Conservation (phyloP, 2,888 invertebrate species). For the Phengaris alcon region DNA sequence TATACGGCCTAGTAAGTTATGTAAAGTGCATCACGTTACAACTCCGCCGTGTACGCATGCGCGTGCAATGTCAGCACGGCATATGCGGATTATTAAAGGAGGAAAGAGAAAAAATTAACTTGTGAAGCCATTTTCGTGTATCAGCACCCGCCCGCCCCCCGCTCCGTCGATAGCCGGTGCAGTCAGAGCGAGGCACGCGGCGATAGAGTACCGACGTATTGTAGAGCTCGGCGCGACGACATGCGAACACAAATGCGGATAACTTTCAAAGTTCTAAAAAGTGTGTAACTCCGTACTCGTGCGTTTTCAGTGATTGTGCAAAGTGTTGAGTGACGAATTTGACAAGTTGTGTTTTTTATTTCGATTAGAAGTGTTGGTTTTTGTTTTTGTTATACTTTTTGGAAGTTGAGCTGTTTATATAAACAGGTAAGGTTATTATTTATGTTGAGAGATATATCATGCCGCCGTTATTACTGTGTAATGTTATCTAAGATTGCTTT, state of each 20-base stretch:
- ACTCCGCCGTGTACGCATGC: slow-evolving; percentile 75
- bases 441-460: neutral
- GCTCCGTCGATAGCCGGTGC: slow-evolving; percentile 53
- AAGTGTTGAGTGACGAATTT: slow-evolving; percentile 25
- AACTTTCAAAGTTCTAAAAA: slow-evolving; percentile 47
- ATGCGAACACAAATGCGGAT: slow-evolving; percentile 59
- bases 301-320: slow-evolving; percentile 28
- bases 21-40: slow-evolving; percentile 78
- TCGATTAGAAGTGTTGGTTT: slow-evolving; percentile 16
- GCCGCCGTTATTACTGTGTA: slow-evolving; percentile 16
- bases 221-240: slow-evolving; percentile 41
- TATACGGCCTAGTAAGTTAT: slow-evolving; percentile 77
- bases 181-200: slow-evolving; percentile 68
- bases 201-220: slow-evolving; percentile 56
- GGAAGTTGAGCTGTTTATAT: slow-evolving; percentile 13
- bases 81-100: slow-evolving; percentile 80
- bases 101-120: slow-evolving; percentile 80
- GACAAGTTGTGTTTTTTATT: slow-evolving; percentile 18
- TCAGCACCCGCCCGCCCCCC: slow-evolving; percentile 70
- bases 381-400: slow-evolving; percentile 25
- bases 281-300: slow-evolving; percentile 37
- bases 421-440: slow-evolving; percentile 27
- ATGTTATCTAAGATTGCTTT: slow-evolving; percentile 13
- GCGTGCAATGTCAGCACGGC: slow-evolving; percentile 73
- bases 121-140: slow-evolving; percentile 80